Evolutionary conservation across 2,888 invertebrate genomes (phyloP).

Genomic region (Pecten maximus): DNA sequence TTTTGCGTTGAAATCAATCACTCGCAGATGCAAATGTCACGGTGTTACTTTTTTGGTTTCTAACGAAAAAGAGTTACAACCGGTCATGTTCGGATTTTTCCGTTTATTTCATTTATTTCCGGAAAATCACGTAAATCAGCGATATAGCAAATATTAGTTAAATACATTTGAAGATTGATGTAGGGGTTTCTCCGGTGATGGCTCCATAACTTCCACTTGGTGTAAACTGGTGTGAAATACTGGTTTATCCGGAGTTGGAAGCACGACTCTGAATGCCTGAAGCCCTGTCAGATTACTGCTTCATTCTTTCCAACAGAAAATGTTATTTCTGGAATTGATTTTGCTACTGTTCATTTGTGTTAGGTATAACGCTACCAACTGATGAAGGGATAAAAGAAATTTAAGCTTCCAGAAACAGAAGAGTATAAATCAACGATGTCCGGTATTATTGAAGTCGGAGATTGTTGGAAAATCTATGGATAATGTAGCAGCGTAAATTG

Average conservation of each 20-base stretch:
- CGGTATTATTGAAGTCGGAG: too few relatives aligned
- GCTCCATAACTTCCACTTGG: not conserved
- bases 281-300: not conserved
- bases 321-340: not conserved
- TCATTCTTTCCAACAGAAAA: not conserved
- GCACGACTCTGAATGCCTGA: not conserved
- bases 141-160: not conserved
- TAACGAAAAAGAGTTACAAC: conserved; percentile 35
- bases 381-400: too few relatives aligned
- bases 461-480: too few relatives aligned
- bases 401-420: too few relatives aligned
- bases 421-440: too few relatives aligned
- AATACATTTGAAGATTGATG: not conserved
- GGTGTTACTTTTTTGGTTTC: conserved; percentile 33
- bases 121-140: conserved; percentile 20
- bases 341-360: not conserved
- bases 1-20: conserved; percentile 33
- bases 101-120: conserved; percentile 30
- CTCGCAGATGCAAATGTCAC: conserved; percentile 35
- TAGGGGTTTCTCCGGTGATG: not conserved
- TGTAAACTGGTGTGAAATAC: not conserved
- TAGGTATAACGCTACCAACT: too few relatives aligned
- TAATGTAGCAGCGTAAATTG: too few relatives aligned
- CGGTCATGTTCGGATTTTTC: conserved; percentile 29
- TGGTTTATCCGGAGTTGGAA: not conserved